Percentiles rank a stretch among this genome's conserved stretches.
Conservation (phyloP, 1,140 invertebrate genomes). For the Magallana ariakensis region DNA sequence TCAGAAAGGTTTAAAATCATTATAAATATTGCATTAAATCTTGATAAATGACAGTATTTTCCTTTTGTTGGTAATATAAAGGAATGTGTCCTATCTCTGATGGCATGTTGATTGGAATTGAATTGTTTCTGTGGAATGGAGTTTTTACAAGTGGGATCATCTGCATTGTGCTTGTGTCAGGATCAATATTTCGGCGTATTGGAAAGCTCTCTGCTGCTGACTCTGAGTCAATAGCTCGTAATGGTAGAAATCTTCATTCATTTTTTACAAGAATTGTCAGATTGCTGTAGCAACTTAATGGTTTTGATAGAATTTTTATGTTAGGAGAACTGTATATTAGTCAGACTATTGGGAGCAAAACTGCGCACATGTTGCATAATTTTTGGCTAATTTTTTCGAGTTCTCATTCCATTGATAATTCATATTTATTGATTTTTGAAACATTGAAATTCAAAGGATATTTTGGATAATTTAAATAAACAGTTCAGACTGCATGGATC, state of each 20-base stretch:
- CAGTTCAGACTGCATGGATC: too few relatives aligned
- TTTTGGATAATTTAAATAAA: too few relatives aligned
- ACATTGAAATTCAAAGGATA: too few relatives aligned
- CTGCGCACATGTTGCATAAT: too few relatives aligned
- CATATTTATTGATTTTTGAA: too few relatives aligned
- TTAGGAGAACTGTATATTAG: too few relatives aligned
- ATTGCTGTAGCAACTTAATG: not conserved
- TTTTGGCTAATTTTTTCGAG: too few relatives aligned
- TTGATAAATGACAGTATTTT: too few relatives aligned
- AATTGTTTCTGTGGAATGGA: not conserved
- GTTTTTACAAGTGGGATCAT: constrained; percentile 1
- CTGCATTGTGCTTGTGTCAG: constrained; percentile 1
- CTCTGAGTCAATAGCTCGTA: not conserved
- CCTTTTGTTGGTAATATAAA: not conserved
- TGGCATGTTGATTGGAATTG: not conserved
- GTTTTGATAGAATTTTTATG: not conserved
- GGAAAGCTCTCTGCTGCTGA: not conserved
- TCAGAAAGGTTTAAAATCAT: too few relatives aligned
- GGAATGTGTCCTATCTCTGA: constrained; percentile 5
- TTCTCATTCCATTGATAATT: too few relatives aligned
- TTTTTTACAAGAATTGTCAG: constrained; percentile 32
- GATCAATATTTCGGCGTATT: constrained; percentile 10
- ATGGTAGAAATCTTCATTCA: constrained; percentile 29
- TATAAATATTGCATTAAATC: too few relatives aligned
- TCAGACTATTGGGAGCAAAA: too few relatives aligned